Base-by-base conservation (phyloP, 2,888 invertebrate genomes). In the Margaritifera margaritifera region DNA sequence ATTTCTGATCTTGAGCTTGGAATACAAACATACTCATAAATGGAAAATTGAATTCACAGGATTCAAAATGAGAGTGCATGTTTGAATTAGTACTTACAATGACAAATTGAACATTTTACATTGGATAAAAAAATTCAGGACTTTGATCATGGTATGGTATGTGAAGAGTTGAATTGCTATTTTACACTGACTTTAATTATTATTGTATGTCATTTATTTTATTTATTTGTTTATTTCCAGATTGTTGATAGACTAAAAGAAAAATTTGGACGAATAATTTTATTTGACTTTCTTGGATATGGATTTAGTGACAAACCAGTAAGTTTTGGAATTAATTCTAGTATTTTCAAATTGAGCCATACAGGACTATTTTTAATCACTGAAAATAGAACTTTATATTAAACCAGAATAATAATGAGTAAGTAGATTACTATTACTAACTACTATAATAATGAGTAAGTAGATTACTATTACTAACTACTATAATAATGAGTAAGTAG, bases 271-370 rank as follows among this genome's bases (percentile, higher is more conserved):
- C 74, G 80, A 53, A 75, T 90, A 1, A 75, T 90, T 22, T 71
- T 87, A 62, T 73, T 86, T 22, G 90, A 90, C 74, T 85, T 89
- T 64, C 75, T 90, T 51, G 90, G 89, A 2, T 86, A 81, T 79
- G 89, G 89, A 57, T 87, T 89, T 73, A 89, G 89, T 75, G 88
- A 87, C 64, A 90, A 90, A 83, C 89, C 89, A 25, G 89, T 90
- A 78, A 84, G 77, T 64, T 4, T 27, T 20, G 24, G 51, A n/a
- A 11, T 3, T 55, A 8, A 55, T 55, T 22, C 2, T 0, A 15
- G 3, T 42, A 42, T 42, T 42, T 42, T 42, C 15, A 42, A 15
- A 42, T 11, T 42, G 15, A 11, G 42, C 42, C 11, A 15, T 42
- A 42, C 15, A 15, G 11, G 42, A 42, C 11, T 15, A 42, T 42